These are phyloP conservation scores for Euschistus heros DNA, from an alignment of 1,140 invertebrate species.

Conservation along the genomic window DNA sequence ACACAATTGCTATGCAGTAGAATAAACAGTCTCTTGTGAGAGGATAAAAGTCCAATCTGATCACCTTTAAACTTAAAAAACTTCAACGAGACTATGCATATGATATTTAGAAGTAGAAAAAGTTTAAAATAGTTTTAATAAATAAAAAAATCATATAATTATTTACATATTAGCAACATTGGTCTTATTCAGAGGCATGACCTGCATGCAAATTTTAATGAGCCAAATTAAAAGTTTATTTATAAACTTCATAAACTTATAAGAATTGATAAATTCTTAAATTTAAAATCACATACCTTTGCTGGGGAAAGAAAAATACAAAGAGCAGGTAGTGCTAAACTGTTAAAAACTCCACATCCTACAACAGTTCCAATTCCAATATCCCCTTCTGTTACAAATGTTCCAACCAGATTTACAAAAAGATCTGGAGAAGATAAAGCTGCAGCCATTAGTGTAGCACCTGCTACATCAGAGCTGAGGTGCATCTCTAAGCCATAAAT, in stretches of 20 bases:
- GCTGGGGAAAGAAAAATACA: constrained; percentile 40
- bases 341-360: constrained; percentile 58
- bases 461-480: constrained; percentile 32
- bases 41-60: constrained; percentile 54
- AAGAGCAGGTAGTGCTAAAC: constrained; percentile 53
- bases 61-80: constrained; percentile 37
- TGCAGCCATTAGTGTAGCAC: constrained; percentile 53
- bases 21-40: constrained; percentile 51
- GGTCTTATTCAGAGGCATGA: too few relatives aligned
- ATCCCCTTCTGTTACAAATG: constrained; percentile 48
- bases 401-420: constrained; percentile 44
- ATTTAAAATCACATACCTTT: neutral
- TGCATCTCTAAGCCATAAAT: constrained; percentile 26
- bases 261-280: too few relatives aligned
- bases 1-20: constrained; percentile 51
- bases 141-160: too few relatives aligned
- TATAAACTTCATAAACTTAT: too few relatives aligned
- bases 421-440: constrained; percentile 52
- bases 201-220: too few relatives aligned
- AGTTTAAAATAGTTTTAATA: too few relatives aligned
- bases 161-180: too few relatives aligned
- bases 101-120: too few relatives aligned
- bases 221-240: too few relatives aligned
- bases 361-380: constrained; percentile 54
- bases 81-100: too few relatives aligned